Base-by-base conservation (phyloP, 1,140 invertebrate genomes). In the Drosophila nikananu region DNA sequence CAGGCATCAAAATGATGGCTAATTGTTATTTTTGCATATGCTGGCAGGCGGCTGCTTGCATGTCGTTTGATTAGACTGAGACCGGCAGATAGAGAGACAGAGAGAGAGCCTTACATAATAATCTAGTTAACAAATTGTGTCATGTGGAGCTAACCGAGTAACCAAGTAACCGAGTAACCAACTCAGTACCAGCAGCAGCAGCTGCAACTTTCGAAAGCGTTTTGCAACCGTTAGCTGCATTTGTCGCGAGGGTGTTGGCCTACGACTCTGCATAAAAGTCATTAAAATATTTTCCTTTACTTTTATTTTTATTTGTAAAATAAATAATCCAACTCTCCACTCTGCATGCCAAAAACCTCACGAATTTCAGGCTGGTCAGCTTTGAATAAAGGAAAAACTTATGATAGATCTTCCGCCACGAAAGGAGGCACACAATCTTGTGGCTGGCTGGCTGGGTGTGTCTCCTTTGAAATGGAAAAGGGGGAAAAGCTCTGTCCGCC, bases 61-160 rank as follows among this genome's bases (percentile, higher is more conserved):
- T 80, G 80, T 54, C 46, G 81, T 73, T 87, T 82, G 83, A 86
- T 86, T 73, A 86, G 71, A 83, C 74, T 54, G 39, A 60, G 58
- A 15, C 42, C 25, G 25, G 52, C 8, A 30, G 30, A 30, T 8
- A 3, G 32, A 64, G 39, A 58, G 61, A 54, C 48, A 52, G 59
- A 68, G 68, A 64, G 23, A 49, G 63, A 76, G 67, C 61, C 80
- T 87, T 87, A 87, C 84, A 83, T 87, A 87, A 89, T 81, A 89
- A 81, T 87, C 83, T 87, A 87, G 83, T 87, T 87, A 87, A 87
- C 83, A 87, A 87, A 89, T 87, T 87, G 83, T 87, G 83, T 87
- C 83, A 87, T 87, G 83, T 78, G 81, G 83, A 67, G 73, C 55
- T 77, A 52, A 30, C 74, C 80, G 41, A 67, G 71, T 74, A 64